These are phyloP conservation scores for Apostichopus californicus DNA, from an alignment of 35 echinoderm and acorn worm species.

Conservation along the genomic window DNA sequence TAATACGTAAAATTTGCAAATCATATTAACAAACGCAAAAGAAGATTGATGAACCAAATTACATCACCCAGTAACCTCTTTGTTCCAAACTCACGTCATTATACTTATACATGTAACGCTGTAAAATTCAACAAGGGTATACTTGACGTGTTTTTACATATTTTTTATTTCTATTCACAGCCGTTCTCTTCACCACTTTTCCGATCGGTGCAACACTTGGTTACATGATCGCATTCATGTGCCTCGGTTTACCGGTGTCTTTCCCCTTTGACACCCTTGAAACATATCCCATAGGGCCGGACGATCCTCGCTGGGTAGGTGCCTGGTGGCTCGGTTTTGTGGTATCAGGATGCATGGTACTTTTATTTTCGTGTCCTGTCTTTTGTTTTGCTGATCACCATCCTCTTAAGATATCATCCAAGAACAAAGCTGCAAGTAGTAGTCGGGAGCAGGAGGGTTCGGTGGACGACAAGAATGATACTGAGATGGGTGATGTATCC, in stretches of 20 bases:
- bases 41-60: no score
- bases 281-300: conserved; percentile 32
- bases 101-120: no score
- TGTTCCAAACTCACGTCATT: no score
- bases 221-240: conserved; percentile 51
- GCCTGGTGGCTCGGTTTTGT: conserved; percentile 93
- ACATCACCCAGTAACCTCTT: no score
- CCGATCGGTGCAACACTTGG: conserved; percentile 67
- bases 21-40: no score
- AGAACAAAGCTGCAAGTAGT: background rate
- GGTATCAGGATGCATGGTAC: conserved; percentile 26
- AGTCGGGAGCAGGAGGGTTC: background rate
- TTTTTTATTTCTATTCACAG: background rate
- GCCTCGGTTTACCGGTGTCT: conserved; percentile 48
- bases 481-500: background rate
- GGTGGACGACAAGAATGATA: background rate
- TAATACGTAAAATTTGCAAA: no score
- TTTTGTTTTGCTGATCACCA: conserved; percentile 75
- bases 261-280: conserved; percentile 42
- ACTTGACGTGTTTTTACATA: no score
- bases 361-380: conserved; percentile 39
- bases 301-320: conserved; percentile 80
- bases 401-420: conserved; percentile 30
- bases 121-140: no score
- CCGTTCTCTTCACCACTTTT: conserved; percentile 70